Evolutionary conservation across 2,888 invertebrate species (phyloP).

Genomic region (Byasa hedistus): DNA sequence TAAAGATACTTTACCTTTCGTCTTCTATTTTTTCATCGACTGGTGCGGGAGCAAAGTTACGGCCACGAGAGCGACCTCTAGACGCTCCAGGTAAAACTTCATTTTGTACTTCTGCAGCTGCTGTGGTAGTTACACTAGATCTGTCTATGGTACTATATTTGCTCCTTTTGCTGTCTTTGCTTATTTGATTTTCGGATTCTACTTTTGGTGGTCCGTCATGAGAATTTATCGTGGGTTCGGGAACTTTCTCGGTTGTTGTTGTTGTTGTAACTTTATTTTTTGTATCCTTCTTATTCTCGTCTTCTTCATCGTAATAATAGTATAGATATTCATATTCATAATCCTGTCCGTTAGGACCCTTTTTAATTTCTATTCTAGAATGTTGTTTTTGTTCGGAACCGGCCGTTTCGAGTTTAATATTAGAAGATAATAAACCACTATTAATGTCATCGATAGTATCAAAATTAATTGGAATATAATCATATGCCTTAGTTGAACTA

Average conservation of each 20-base stretch:
- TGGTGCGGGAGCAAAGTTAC: slow-evolving; percentile 67
- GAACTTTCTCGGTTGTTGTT: slow-evolving; percentile 39
- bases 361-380: slow-evolving; percentile 89
- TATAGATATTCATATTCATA: slow-evolving; percentile 96
- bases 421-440: slow-evolving; percentile 70
- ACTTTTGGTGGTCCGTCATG: slow-evolving; percentile 82
- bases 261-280: slow-evolving; percentile 48
- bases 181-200: slow-evolving; percentile 67
- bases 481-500: slow-evolving; percentile 57
- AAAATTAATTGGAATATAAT: slow-evolving; percentile 74
- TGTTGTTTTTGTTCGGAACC: slow-evolving; percentile 85
- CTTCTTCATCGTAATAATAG: slow-evolving; percentile 93
- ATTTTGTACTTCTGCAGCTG: slow-evolving; percentile 82
- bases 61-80: slow-evolving; percentile 73
- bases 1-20: slow-evolving; percentile 59
- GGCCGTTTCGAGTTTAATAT: slow-evolving; percentile 80
- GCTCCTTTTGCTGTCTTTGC: slow-evolving; percentile 71
- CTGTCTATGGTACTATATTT: slow-evolving; percentile 80
- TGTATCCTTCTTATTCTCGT: slow-evolving; percentile 72
- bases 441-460: slow-evolving; percentile 76
- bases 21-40: slow-evolving; percentile 78
- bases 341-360: slow-evolving; percentile 93
- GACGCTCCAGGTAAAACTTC: slow-evolving; percentile 80
- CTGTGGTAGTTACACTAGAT: slow-evolving; percentile 53
- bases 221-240: slow-evolving; percentile 66